Base-by-base conservation (phyloP, 37 sponge, comb jelly and placozoan species). In the Cliona cf. orientalis region DNA sequence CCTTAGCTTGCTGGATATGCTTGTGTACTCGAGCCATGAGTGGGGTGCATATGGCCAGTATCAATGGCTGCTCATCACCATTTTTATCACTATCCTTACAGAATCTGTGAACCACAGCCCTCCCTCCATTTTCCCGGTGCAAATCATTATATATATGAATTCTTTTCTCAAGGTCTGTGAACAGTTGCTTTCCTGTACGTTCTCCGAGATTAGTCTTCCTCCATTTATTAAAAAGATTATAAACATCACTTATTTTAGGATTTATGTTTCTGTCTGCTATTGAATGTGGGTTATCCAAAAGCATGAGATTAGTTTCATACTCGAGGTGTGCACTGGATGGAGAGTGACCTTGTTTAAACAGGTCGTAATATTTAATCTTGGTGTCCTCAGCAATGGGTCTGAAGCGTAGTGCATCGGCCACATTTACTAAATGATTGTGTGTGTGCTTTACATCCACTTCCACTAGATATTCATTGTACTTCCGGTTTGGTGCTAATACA, bases 151-250 rank as follows among this genome's bases (percentile, higher is more conserved):
- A 72, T 25, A 26, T 35, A 44, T 72, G 5, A 7, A 72, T 42
- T 72, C 46, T 44, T 11, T n/a, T n/a, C 21, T 72, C 49, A 26
- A 72, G 33, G 3, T 39, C 32, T 44, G 46, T 69, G 7, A 69
- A 69, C 40, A 69, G 41, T 5, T 44, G 17, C 7, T 41, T 41
- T 22, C 49, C 49, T 44, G 32, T 43, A 5, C 46, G 3, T 19
- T 19, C 53, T 19, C 53, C 14, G 14, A 49, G 53, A 46, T 23
- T 56, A 37, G 36, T 12, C 34, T 57, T 57, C 31, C 75, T 46
- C 75, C 75, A 75, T 55, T 75, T 35, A 23, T 75, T n/a, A 17
- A 44, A 72, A 3, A 72, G 32, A 72, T 42, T 41, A 72, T 44
- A 44, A 22, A 72, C 46, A 42, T 72, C 73, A 5, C 3, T 7